A percentile compares a stretch with the other conserved stretches of the same genome.
phyloP scores from a whole-genome alignment of 2,888 invertebrate species.

The Loripinus fragilis region DNA sequence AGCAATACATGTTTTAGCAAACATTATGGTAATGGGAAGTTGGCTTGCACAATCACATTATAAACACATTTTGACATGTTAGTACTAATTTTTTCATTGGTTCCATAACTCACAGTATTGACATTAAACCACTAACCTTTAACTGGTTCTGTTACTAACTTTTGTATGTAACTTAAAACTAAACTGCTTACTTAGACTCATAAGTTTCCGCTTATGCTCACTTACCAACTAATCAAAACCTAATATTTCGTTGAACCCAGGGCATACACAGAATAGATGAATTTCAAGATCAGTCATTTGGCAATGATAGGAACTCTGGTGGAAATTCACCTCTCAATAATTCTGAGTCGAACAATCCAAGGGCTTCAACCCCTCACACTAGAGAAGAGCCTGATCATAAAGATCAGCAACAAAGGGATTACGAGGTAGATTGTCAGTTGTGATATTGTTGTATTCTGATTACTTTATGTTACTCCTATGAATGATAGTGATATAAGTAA shows the following conservation, averaged over 20 bases:
- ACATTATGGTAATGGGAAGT: no score
- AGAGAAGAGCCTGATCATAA: slow-evolving; percentile 37
- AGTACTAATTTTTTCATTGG: no score
- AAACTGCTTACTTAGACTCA: no score
- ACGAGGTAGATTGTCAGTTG: slow-evolving; percentile 24
- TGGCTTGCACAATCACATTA: no score
- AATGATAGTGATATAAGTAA: no score
- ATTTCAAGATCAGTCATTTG: slow-evolving; percentile 48
- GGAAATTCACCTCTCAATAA: slow-evolving; percentile 22
- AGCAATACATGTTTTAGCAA: no score
- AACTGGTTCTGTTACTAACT: slow-evolving; percentile 13
- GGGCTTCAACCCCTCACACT: slow-evolving; percentile 50
- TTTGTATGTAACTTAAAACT: no score
- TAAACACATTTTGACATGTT: no score
- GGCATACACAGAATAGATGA: slow-evolving; percentile 42
- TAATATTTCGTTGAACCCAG: slow-evolving; percentile 29
- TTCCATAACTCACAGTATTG: no score
- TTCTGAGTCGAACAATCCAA: slow-evolving; percentile 30
- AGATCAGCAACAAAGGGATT: slow-evolving; percentile 22
- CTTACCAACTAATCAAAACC: background rate
- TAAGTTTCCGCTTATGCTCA: no score
- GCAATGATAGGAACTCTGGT: slow-evolving; percentile 25
- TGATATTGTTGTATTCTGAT: background rate
- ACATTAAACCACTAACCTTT: no score
- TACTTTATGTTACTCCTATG: no score